phyloP scores from a whole-genome alignment of 2,113 vertebrate species.

The Orthochromis indermauri region DNA sequence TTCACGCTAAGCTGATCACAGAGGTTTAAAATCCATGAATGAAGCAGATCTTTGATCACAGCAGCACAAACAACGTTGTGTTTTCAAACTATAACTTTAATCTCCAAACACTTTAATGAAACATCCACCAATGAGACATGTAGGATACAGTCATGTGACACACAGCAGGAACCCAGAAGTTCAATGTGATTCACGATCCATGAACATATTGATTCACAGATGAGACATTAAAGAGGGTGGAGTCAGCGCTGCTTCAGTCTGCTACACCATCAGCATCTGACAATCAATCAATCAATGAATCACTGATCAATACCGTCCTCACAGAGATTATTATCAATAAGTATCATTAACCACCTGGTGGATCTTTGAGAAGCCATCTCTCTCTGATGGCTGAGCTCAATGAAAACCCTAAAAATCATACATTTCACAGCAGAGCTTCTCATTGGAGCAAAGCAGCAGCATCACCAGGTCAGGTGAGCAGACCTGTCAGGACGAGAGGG shows the following conservation, averaged over 20 bases:
- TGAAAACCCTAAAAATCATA: not conserved
- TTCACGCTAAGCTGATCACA: not conserved
- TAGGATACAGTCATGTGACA: not conserved
- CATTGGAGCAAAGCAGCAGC: conserved; percentile 12
- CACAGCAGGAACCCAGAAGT: not conserved
- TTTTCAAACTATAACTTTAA: not conserved
- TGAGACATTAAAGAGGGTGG: not conserved
- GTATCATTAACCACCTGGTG: not conserved
- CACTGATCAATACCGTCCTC: not conserved
- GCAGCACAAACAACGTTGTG: not conserved
- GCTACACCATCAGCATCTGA: not conserved
- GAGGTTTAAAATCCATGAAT: not conserved
- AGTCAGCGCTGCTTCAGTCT: not conserved
- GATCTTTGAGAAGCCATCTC: not conserved
- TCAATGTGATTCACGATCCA: not conserved
- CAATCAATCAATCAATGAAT: not conserved
- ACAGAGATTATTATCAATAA: not conserved
- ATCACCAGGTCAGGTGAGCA: conserved; percentile 9
- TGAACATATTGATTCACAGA: not conserved
- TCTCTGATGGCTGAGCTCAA: not conserved
- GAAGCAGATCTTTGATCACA: not conserved
- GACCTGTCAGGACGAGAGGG: not conserved
- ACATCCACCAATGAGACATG: not conserved
- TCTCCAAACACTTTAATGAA: not conserved
- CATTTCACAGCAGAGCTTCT: not conserved